These are phyloP conservation scores for Crotalus helleri DNA, from an alignment of 2,113 vertebrate genomes.

Conservation along the genomic window DNA sequence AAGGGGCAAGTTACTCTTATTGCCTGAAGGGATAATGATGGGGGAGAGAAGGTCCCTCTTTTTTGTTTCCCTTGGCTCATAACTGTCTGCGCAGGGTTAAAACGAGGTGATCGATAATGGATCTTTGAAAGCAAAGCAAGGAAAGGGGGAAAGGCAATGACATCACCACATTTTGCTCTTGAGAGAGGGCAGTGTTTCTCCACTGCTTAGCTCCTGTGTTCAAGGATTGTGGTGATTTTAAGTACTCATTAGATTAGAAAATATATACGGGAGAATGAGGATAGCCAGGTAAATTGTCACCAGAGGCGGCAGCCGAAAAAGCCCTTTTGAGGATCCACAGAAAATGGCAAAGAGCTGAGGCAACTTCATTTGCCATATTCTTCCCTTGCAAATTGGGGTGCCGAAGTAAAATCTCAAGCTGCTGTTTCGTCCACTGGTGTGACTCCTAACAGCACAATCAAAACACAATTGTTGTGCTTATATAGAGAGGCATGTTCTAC, in stretches of 20 bases:
- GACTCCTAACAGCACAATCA: neutral
- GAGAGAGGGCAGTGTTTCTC: neutral
- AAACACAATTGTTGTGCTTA: neutral
- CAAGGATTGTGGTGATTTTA: neutral
- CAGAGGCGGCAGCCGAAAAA: neutral
- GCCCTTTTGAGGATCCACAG: neutral
- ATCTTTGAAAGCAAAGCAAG: neutral
- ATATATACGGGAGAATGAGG: neutral
- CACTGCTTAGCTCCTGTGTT: neutral
- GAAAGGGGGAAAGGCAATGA: neutral
- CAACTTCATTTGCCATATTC: neutral
- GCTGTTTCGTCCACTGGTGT: neutral
- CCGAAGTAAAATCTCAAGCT: neutral
- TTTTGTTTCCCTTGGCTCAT: neutral
- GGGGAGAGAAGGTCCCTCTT: neutral
- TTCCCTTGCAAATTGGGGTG: neutral
- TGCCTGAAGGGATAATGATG: neutral
- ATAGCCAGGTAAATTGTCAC: neutral
- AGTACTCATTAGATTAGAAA: neutral
- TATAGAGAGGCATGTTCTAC: neutral
- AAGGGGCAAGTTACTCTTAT: neutral
- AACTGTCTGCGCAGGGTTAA: neutral
- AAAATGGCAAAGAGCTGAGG: neutral
- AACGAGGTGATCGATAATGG: neutral
- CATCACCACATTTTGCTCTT: neutral